phyloP scores from a whole-genome alignment of 1,140 invertebrate species.

The Diachasmimorpha longicaudata region DNA sequence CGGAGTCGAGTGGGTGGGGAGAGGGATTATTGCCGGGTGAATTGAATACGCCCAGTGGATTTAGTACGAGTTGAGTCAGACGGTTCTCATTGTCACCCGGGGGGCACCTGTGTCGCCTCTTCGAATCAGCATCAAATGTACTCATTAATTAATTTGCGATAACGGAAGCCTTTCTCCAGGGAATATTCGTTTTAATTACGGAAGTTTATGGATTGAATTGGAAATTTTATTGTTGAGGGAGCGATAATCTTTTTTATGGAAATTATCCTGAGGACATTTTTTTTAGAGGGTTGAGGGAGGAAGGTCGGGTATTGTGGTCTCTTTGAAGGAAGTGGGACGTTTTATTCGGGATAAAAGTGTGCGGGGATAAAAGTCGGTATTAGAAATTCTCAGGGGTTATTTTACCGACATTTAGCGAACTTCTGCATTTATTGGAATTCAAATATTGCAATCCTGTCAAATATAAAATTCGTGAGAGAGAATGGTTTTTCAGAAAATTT shows the following conservation, averaged over 20 bases:
- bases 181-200: neutral
- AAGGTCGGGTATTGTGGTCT: too few relatives aligned
- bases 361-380: too few relatives aligned
- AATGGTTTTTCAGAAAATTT: too few relatives aligned
- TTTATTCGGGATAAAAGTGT: too few relatives aligned
- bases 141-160: conserved; percentile 13
- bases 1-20: neutral
- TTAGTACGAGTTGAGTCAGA: conserved; percentile 24
- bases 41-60: conserved; percentile 30
- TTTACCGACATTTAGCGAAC: too few relatives aligned
- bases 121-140: conserved; percentile 1
- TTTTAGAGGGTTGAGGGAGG: neutral
- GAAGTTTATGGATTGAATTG: neutral
- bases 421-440: too few relatives aligned
- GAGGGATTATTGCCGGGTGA: conserved; percentile 21
- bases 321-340: too few relatives aligned
- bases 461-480: too few relatives aligned
- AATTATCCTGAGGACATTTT: neutral
- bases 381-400: too few relatives aligned
- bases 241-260: neutral
- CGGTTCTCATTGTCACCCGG: conserved; percentile 22
- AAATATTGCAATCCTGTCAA: too few relatives aligned
- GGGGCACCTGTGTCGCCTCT: neutral
- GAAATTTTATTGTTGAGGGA: too few relatives aligned
- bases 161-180: neutral